Conservation (phyloP, 2,797 vertebrate genomes). For the Bradypodion ventrale region DNA sequence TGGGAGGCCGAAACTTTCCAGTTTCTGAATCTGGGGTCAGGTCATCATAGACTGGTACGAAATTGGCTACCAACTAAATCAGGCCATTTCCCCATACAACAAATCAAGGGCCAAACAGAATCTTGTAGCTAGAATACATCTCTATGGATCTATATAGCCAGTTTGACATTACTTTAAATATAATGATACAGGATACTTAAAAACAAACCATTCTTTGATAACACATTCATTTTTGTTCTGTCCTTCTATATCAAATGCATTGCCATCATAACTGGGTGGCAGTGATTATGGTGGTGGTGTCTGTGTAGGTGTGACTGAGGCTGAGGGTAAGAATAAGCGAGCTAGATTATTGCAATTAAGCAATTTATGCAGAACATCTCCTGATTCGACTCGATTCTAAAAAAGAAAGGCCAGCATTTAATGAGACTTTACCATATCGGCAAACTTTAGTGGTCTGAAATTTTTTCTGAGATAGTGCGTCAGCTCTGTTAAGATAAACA, state of each 20-base stretch:
- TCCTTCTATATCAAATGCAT: not conserved
- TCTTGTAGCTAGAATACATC: not conserved
- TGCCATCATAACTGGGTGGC: not conserved
- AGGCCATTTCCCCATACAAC: not conserved
- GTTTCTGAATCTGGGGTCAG: not conserved
- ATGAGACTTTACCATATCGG: not conserved
- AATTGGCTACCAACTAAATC: not conserved
- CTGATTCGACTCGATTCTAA: not conserved
- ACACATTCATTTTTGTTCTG: not conserved
- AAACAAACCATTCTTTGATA: not conserved
- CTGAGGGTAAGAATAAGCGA: not conserved
- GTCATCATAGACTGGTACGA: not conserved
- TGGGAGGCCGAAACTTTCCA: not conserved
- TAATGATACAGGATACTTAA: not conserved
- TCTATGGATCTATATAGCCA: not conserved
- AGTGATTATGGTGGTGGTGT: not conserved
- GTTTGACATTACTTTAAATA: not conserved
- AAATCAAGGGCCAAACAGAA: not conserved
- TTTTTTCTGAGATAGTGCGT: slow-evolving; percentile 3
- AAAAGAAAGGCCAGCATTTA: not conserved
- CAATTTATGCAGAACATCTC: not conserved
- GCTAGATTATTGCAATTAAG: too few species aligned
- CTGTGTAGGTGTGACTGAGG: not conserved
- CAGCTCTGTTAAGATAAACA: slow-evolving; percentile 22
- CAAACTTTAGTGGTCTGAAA: not conserved